phyloP scores from a whole-genome alignment of 2,888 invertebrate species.

The Lucinisca nassula region DNA sequence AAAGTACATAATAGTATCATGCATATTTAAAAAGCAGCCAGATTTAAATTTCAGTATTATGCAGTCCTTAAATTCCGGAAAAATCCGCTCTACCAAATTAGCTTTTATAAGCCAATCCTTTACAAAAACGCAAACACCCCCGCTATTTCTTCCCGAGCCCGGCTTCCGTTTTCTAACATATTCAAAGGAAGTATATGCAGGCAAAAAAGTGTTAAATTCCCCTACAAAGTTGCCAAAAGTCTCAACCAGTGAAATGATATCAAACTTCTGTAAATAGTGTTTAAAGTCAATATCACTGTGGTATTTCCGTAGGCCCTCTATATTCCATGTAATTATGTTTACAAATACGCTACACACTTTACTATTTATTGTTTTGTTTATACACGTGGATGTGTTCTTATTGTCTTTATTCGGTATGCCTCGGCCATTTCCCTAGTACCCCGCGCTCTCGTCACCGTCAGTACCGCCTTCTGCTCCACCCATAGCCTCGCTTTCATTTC shows the following conservation, averaged over 20 bases:
- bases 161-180: slow-evolving; percentile 3
- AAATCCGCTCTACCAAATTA: slow-evolving; percentile 12
- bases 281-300: not conserved
- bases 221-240: slow-evolving; percentile 20
- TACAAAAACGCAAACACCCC: slow-evolving; percentile 34
- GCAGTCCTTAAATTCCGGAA: slow-evolving; percentile 17
- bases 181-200: slow-evolving; percentile 20
- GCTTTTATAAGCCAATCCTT: not conserved
- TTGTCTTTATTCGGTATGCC: slow-evolving; percentile 10
- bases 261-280: slow-evolving; percentile 25
- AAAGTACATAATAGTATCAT: slow-evolving; percentile 19
- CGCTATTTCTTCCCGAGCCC: slow-evolving; percentile 15
- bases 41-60: slow-evolving; percentile 27
- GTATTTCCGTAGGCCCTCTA: slow-evolving; percentile 12
- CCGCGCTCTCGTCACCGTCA: not conserved
- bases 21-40: not conserved
- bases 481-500: not conserved
- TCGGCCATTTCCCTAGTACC: slow-evolving; percentile 23
- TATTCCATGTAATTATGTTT: slow-evolving; percentile 20
- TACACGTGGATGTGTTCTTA: no score
- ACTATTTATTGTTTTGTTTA: not conserved
- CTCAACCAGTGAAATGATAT: slow-evolving; percentile 28
- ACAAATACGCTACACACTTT: not conserved
- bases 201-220: slow-evolving; percentile 18
- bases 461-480: not conserved